Percentiles rank a stretch among this genome's conserved stretches.
phyloP scores from a whole-genome alignment of 2,113 vertebrate genomes.

The Prunella himalayana region DNA sequence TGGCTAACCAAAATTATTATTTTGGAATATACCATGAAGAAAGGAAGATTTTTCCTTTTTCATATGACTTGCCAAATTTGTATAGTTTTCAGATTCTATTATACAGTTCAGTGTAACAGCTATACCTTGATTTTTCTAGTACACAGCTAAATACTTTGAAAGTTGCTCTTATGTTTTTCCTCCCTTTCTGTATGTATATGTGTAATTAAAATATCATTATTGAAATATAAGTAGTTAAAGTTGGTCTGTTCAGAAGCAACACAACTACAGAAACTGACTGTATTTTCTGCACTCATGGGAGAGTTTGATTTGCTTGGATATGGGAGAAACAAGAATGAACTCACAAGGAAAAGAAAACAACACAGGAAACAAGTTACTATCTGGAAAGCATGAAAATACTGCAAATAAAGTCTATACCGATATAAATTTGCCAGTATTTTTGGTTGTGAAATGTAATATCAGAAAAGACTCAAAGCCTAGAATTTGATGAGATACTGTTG shows the following conservation, averaged over 20 bases:
- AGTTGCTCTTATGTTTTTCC: not conserved
- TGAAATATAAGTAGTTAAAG: not conserved
- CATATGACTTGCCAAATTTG: not conserved
- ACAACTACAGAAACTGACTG: not conserved
- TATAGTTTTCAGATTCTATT: not conserved
- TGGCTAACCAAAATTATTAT: not conserved
- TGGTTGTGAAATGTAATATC: not conserved
- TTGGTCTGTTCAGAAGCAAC: not conserved
- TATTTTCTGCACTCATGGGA: not conserved
- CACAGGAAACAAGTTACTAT: not conserved
- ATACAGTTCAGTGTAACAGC: not conserved
- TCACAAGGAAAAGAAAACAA: not conserved
- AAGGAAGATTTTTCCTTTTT: not conserved
- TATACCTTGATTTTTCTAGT: not conserved
- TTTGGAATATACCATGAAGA: not conserved
- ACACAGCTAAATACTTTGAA: not conserved
- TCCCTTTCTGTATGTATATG: not conserved
- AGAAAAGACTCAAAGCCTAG: not conserved
- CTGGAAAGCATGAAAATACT: not conserved
- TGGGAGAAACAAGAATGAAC: not conserved
- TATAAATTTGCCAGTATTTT: not conserved
- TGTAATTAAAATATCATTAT: not conserved
- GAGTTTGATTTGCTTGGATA: not conserved
- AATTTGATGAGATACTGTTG: not conserved
- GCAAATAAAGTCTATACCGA: not conserved